These are phyloP conservation scores for Mesoligia furuncula DNA, from an alignment of 2,888 invertebrate genomes.

Conservation along the genomic window DNA sequence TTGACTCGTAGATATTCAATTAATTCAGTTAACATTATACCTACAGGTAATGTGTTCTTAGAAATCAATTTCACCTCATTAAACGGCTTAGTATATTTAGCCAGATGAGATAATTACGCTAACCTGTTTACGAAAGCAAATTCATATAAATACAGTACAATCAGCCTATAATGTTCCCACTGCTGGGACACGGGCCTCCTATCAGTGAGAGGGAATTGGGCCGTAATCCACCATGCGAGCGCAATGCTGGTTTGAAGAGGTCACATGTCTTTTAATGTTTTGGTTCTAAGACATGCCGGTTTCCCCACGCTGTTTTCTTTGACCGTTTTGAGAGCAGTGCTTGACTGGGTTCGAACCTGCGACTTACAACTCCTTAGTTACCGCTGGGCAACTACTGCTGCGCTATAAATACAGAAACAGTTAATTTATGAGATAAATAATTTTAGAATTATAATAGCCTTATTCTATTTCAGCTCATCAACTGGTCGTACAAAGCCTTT, in stretches of 20 bases:
- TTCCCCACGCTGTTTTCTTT: not conserved
- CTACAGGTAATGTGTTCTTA: slow-evolving; percentile 16
- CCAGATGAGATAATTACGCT: slow-evolving; percentile 38
- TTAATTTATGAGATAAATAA: not conserved
- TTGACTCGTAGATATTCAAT: slow-evolving; percentile 47
- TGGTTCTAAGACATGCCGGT: not conserved
- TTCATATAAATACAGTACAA: not conserved
- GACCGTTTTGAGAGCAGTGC: not conserved
- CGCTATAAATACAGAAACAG: not conserved
- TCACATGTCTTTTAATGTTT: not conserved
- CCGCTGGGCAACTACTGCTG: not conserved
- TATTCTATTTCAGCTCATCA: slow-evolving; percentile 83
- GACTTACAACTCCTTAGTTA: not conserved
- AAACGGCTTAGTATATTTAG: slow-evolving; percentile 20
- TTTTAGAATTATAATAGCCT: slow-evolving; percentile 21
- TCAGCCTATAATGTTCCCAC: not conserved
- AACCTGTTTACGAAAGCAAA: not conserved
- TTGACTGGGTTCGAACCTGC: not conserved
- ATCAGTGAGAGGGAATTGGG: not conserved
- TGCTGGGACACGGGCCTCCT: not conserved
- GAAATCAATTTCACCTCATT: slow-evolving; percentile 39
- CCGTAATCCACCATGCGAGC: not conserved
- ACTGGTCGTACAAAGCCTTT: slow-evolving; percentile 89
- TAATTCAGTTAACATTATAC: slow-evolving; percentile 40
- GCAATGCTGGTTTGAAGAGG: not conserved